A percentile compares a stretch with the other conserved stretches of the same genome.
Evolutionary conservation across 2,797 vertebrate species (phyloP).

Genomic region (Pseudopleuronectes americanus): DNA sequence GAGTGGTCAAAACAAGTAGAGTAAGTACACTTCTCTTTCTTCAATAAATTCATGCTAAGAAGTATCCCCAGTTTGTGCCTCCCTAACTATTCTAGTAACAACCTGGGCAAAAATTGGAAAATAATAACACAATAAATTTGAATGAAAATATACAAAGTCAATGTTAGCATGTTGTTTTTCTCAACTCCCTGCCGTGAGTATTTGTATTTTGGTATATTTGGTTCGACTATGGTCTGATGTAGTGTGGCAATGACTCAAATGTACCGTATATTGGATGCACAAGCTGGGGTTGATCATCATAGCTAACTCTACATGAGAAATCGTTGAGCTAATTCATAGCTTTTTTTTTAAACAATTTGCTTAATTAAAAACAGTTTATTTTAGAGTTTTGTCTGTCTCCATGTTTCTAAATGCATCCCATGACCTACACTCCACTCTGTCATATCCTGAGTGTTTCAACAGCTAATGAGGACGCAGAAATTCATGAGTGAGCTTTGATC

Average conservation of each 20-base stretch:
- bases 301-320: too few relatives aligned
- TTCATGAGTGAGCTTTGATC: conserved; percentile 42
- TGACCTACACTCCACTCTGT: not conserved
- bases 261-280: too few relatives aligned
- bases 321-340: not conserved
- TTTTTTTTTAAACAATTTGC: not conserved
- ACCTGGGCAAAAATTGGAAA: too few relatives aligned
- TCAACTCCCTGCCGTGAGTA: too few relatives aligned
- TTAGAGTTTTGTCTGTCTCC: conserved; percentile 8
- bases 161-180: too few relatives aligned
- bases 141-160: too few relatives aligned
- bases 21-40: conserved; percentile 86
- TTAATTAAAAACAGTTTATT: not conserved
- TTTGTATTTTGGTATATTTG: too few relatives aligned
- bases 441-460: conserved; percentile 7
- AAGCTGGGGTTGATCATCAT: too few relatives aligned
- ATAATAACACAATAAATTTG: too few relatives aligned
- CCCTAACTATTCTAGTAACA: too few relatives aligned
- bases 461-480: not conserved
- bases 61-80: not conserved
- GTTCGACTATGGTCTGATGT: too few relatives aligned
- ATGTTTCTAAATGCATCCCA: conserved; percentile 13
- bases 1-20: conserved; percentile 99
- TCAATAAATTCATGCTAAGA: conserved; percentile 29
- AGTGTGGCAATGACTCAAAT: too few relatives aligned